Conservation (phyloP, 2,888 invertebrate species). For the Schizotus pectinicornis region DNA sequence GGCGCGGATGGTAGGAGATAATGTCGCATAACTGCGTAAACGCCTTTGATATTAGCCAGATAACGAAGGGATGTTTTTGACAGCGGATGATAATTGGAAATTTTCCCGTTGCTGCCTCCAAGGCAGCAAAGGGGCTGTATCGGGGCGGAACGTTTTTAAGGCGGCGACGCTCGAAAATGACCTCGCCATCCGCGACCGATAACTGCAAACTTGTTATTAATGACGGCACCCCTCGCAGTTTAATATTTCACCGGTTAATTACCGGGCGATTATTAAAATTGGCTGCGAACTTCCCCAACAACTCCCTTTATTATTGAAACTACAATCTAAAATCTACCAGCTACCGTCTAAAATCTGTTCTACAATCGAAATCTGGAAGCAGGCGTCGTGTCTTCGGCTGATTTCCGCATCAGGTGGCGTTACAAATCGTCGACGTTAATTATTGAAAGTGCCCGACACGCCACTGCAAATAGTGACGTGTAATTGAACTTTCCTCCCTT, state of each 20-base stretch:
- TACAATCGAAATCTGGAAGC: not conserved
- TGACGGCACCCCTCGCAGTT: no score
- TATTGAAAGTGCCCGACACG: slow-evolving; percentile 10
- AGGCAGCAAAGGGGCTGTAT: no score
- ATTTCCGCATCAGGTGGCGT: no score
- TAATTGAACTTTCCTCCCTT: slow-evolving; percentile 29
- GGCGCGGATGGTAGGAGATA: slow-evolving; percentile 2
- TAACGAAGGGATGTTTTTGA: slow-evolving; percentile 35
- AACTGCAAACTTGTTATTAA: no score
- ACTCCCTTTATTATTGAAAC: no score
- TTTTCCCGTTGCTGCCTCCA: slow-evolving; percentile 25
- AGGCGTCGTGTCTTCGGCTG: not conserved
- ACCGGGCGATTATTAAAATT: no score
- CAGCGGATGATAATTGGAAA: slow-evolving; percentile 42
- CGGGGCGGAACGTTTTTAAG: no score
- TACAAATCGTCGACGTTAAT: not conserved
- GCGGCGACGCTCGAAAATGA: no score
- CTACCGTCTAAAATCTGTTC: no score
- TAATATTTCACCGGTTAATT: no score
- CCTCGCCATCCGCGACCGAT: no score
- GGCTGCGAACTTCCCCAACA: no score
- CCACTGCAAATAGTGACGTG: slow-evolving; percentile 28
- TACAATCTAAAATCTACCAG: not conserved
- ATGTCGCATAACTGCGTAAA: slow-evolving; percentile 9
- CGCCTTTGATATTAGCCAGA: slow-evolving; percentile 34